Conservation (phyloP, 2,797 vertebrate species). For the Dermochelys coriacea region DNA sequence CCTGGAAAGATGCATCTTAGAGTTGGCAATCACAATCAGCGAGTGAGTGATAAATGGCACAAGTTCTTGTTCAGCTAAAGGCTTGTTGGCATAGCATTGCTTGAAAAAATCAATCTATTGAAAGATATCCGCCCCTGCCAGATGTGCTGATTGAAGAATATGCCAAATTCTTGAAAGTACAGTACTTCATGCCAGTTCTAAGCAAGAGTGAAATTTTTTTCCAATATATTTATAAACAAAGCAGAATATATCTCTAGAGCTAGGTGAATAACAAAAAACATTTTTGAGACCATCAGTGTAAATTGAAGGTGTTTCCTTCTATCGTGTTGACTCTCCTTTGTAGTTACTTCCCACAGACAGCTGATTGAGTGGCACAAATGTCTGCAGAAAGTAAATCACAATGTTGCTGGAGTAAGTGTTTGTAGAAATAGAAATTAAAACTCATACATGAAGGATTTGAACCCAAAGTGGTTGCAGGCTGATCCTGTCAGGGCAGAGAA, state of each 20-base stretch:
- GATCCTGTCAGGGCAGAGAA: neutral
- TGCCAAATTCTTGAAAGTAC: conserved; percentile 62
- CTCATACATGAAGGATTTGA: fast-evolving
- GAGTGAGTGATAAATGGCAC: conserved; percentile 50
- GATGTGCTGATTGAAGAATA: conserved; percentile 64
- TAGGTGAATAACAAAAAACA: neutral
- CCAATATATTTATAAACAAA: conserved; percentile 54
- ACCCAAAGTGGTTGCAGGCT: neutral
- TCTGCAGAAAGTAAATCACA: neutral
- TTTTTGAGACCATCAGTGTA: conserved; percentile 1
- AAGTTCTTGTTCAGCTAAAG: conserved; percentile 59
- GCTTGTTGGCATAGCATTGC: conserved; percentile 34
- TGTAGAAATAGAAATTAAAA: neutral
- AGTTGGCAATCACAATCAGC: conserved; percentile 15
- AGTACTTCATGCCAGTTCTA: conserved; percentile 16
- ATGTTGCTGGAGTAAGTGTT: neutral
- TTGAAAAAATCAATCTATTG: conserved; percentile 48
- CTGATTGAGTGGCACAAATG: conserved; percentile 9
- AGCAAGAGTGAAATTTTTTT: conserved; percentile 13
- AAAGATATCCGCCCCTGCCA: conserved; percentile 59
- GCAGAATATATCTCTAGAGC: neutral
- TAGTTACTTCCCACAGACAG: neutral
- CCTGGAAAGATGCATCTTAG: conserved; percentile 50
- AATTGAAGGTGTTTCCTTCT: neutral
- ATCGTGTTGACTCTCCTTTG: neutral